These are phyloP conservation scores for Brachynemurus nebulosus DNA, from an alignment of 2,888 invertebrate genomes.

Conservation along the genomic window DNA sequence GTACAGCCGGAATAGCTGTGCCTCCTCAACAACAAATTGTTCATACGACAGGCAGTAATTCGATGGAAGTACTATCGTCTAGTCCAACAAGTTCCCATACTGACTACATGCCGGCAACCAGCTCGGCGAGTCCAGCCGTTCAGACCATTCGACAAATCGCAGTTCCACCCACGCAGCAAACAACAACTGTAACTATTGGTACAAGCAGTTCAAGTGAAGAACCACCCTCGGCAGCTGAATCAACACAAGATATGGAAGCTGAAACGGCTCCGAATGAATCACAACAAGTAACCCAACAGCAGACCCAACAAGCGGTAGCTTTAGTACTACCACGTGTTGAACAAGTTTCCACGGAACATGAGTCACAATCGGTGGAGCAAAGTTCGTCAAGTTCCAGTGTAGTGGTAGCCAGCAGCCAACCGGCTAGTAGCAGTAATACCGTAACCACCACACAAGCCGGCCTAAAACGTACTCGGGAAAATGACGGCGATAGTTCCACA, in stretches of 20 bases:
- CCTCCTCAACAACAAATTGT: constrained; percentile 44
- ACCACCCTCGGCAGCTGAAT: constrained; percentile 29
- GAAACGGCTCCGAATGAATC: constrained; percentile 31
- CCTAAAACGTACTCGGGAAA: constrained; percentile 44
- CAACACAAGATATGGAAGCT: constrained; percentile 40
- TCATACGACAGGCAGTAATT: constrained; percentile 30
- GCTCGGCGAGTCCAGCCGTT: constrained; percentile 46
- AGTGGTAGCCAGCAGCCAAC: constrained; percentile 26
- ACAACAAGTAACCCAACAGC: constrained; percentile 24
- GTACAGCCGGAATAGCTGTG: constrained; percentile 34
- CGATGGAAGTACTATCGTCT: constrained; percentile 41
- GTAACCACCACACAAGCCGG: constrained; percentile 53
- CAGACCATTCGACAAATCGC: constrained; percentile 46
- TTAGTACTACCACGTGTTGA: constrained; percentile 56
- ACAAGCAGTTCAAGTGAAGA: constrained; percentile 12
- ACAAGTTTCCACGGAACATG: constrained; percentile 37
- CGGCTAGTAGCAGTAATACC: constrained; percentile 46
- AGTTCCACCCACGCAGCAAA: constrained; percentile 42
- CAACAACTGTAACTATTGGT: constrained; percentile 12
- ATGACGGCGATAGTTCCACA: constrained; percentile 37
- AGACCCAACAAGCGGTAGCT: constrained; percentile 49
- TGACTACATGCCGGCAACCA: constrained; percentile 77
- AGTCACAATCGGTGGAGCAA: constrained; percentile 27
- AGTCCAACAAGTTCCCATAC: constrained; percentile 64
- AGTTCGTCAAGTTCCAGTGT: constrained; percentile 20